Base-by-base conservation (phyloP, 2,113 vertebrate genomes). In the Oryzias curvinotus region DNA sequence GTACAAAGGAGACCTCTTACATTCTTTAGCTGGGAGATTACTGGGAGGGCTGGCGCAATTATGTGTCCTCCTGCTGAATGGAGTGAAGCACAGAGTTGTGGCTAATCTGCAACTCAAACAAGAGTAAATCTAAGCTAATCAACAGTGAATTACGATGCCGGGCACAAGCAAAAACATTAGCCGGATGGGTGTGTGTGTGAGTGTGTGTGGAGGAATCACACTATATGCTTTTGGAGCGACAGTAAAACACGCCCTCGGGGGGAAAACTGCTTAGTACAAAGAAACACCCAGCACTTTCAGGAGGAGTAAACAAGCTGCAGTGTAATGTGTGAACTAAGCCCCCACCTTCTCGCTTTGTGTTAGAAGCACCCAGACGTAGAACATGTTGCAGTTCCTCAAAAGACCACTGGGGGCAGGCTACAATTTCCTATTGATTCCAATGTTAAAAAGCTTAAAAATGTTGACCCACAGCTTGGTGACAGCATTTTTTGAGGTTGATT, bases 51-150 rank as follows among this genome's bases (percentile, higher is more conserved):
- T 65, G 71, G 51, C 62, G 80, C 83, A 86, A 90, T 88, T 84
- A 89, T 82, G 78, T 62, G 56, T 84, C 67, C 82, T 85, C 73
- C 71, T 68, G 52, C 74, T 87, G 84, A 78, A 89, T 73, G 73
- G 73, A 77, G 73, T 63, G 52, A 47, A 82, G 82, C 74, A 54
- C 49, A 75, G 71, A 82, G 67, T 84, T 83, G 74, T 67, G 78
- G 79, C 83, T 88, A 78, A 88, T 87, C 85, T 86, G 73, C 87
- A 87, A 87, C 81, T 89, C 73, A 86, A 90, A 89, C 87, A 85
- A 74, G 76, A 79, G 77, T 84, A 77, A 85, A 89, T 80, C 78
- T 75, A 26, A 75, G 77, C 28, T 84, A 70, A 86, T 88, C 84
- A 90, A 86, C 73, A 43, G 75, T 14, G 67, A 84, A 85, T 90